Evolutionary conservation across 1,140 invertebrate species (phyloP), one percentile per base, ranked within the genome.

Genomic region (Drosophila tropicalis): DNA sequence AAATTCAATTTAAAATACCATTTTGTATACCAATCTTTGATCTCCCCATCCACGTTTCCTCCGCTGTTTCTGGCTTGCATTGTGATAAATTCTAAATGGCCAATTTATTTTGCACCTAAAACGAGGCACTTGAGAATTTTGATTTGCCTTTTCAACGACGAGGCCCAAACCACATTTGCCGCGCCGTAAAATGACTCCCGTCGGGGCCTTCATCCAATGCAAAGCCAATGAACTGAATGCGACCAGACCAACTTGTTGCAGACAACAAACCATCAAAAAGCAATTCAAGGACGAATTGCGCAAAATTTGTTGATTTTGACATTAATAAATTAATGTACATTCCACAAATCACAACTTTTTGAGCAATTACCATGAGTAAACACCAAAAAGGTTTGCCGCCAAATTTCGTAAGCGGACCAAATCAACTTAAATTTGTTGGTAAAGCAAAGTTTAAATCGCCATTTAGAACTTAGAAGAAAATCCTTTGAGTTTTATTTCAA

Each of bases 11-110:
- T 79, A 2, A 25, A 66, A 65, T 56, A 41, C 13, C 36, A 67
- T 41, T 67, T 61, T 34, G 44, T 47, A 19, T 47, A 19, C 44
- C 7, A 51, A 51, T 65, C 71, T 62, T 51, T 68, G 62, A 77
- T 81, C 62, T 69, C 36, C 36, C 29, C 29, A 29, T 29, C 25
- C 25, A 29, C 25, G 25, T 5, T 39, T 39, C 12, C 36, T 13
- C 2, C 34, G 9, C 62, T 15, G 7, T 44, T 44, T 44, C n/a
- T n/a, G 7, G n/a, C 41, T 19, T 51, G 44, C 44, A 51, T 22
- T 51, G 51, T 86, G 83, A 79, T 79, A 87, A 87, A 79, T 62
- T 55, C 62, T 62, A 79, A 87, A 87, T 83, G 80, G 84, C 79
- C 83, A 87, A 83, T 89, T 80, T 80, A 74, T 77, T 58, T 76